Percentiles rank a stretch among this genome's conserved stretches.
Conservation (phyloP, 2,888 invertebrate species). For the Linnaemya tessellans region DNA sequence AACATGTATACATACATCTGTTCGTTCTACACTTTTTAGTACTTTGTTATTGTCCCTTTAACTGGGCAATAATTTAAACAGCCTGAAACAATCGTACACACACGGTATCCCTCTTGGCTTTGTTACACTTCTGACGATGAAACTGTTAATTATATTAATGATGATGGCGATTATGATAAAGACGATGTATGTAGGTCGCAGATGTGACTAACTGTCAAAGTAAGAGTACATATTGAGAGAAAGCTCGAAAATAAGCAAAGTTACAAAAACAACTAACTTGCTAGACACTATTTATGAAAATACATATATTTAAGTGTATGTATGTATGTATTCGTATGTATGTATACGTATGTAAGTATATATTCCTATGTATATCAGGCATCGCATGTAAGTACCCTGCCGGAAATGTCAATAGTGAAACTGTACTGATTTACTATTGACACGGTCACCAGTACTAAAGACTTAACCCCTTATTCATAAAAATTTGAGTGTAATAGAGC, state of each 20-base stretch:
- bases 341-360: background rate
- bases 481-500: no score
- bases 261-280: constrained; percentile 51
- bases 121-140: constrained; percentile 1
- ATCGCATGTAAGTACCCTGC: no score
- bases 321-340: no score
- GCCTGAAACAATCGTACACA: constrained; percentile 23
- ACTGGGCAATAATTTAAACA: constrained; percentile 54
- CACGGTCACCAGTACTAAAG: no score
- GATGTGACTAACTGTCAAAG: constrained; percentile 59
- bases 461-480: no score
- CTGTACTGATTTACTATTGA: no score
- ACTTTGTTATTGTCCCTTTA: constrained; percentile 43
- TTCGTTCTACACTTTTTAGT: constrained; percentile 25
- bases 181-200: constrained; percentile 64
- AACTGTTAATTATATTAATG: constrained; percentile 21
- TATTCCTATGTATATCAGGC: no score
- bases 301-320: background rate
- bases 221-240: constrained; percentile 33
- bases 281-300: constrained; percentile 70
- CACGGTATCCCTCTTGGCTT: constrained; percentile 3
- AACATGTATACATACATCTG: no score
- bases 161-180: constrained; percentile 43
- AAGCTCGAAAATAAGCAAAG: constrained; percentile 7
- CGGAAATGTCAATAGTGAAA: no score